These are phyloP conservation scores for Beroe forskalii DNA, from an alignment of 37 sponge, comb jelly and placozoan genomes.

Conservation along the genomic window DNA sequence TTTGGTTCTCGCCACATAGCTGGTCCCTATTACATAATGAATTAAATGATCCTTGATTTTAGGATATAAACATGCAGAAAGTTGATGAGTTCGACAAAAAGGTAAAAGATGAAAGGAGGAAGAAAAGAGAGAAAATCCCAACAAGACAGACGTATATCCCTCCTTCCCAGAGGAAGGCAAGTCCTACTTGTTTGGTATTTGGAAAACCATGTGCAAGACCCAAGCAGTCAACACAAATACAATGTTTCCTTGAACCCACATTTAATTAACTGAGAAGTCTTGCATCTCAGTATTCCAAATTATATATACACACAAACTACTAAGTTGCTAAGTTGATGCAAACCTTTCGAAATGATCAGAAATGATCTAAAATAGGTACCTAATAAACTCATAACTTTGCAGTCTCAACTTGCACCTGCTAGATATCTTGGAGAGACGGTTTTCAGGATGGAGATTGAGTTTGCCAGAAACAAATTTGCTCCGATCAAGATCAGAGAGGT, in stretches of 20 bases:
- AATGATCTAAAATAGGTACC: no score
- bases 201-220: not conserved
- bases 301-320: no score
- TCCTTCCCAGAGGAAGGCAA: slow-evolving; percentile 43
- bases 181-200: not conserved
- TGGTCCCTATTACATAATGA: no score
- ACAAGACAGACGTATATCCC: slow-evolving; percentile 22
- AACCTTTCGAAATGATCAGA: no score
- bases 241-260: no score
- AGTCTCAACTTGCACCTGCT: not conserved
- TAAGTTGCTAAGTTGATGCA: no score
- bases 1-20: no score
- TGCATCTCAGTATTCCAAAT: no score
- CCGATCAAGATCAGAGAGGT: slow-evolving; percentile 46
- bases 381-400: no score
- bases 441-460: slow-evolving; percentile 51
- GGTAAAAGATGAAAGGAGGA: not conserved
- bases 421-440: slow-evolving; percentile 20
- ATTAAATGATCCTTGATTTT: no score
- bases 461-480: slow-evolving; percentile 15
- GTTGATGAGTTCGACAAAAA: slow-evolving; percentile 12
- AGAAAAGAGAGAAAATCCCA: slow-evolving; percentile 32
- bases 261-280: no score
- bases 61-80: not conserved
- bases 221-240: no score